Conservation (phyloP, 2,113 vertebrate species). For the Probosciger aterrimus region DNA sequence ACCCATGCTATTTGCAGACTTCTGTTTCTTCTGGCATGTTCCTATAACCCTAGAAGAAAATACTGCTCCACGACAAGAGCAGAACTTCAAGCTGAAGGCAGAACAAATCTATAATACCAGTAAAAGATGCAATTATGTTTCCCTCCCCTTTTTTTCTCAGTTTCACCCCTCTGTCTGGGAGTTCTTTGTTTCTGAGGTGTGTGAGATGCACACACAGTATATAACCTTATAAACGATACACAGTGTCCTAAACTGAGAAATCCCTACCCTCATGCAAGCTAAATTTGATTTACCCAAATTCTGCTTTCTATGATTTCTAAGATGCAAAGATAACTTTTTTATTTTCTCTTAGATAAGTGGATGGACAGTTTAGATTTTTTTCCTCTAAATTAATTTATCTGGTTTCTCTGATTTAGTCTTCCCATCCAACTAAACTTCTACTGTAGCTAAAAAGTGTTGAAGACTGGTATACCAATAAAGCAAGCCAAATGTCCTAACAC, state of each 20-base stretch:
- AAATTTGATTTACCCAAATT: background rate
- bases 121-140: background rate
- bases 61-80: background rate
- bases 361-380: background rate
- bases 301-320: background rate
- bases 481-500: background rate
- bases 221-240: background rate
- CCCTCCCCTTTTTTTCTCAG: background rate
- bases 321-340: background rate
- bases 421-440: background rate
- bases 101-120: background rate
- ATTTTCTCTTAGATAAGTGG: background rate
- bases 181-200: background rate
- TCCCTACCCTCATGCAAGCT: background rate
- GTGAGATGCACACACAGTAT: background rate
- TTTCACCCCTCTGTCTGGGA: background rate
- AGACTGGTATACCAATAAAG: background rate
- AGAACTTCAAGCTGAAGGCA: background rate
- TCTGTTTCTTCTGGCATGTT: background rate
- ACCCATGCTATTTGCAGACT: background rate
- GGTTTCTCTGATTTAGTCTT: background rate
- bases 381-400: background rate
- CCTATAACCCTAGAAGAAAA: background rate
- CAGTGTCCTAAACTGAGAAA: background rate
- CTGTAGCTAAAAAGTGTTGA: background rate